Evolutionary conservation across 2,888 invertebrate species (phyloP), one percentile per base, ranked within the genome.

Genomic region (Calliopum simillimum): DNA sequence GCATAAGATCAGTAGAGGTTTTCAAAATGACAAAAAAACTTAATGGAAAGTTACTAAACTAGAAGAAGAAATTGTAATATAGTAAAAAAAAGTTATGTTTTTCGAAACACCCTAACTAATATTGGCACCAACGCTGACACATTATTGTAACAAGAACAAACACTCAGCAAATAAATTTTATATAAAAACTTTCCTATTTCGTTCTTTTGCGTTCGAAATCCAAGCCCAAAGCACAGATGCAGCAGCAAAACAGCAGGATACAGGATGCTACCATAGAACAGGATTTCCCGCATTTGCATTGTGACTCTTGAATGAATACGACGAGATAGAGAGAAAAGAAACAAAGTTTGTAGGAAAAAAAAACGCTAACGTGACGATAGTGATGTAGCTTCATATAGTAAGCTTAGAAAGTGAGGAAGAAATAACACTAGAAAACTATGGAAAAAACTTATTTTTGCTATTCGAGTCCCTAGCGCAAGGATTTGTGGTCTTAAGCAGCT

Each of bases 191-290:
- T 51, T 13, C 2, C 13, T 12, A 16, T 19, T 19, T 19, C 11
- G 5, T 53, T 53, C 23, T 53, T 53, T 12, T 23, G 53, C 23
- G 14, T 33, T 53, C 23, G 53, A 53, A 53, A 53, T 53, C n/a
- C 53, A 53, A 53, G 53, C 53, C 23, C 21, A 53, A 23, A 46
- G 25, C 21, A 63, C 11, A 23, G 21, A 23, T 19, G 46, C 25
- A 63, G 46, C 46, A 63, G 13, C 3, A 16, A 19, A 14, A 43
- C 14, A 16, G n/a, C 46, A 49, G 49, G 33, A 63, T n/a, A 16
- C 21, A 53, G 53, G 23, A 44, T 47, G 33, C 25, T 16, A 49
- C n/a, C 25, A 49, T n/a, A 23, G 63, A 23, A 63, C 62, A 63
- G n/a, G 25, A 23, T 25, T 21, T 49, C n/a, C 49, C 49, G 16